Conservation (phyloP, 2,797 vertebrate species). For the Sphenodon punctatus region DNA sequence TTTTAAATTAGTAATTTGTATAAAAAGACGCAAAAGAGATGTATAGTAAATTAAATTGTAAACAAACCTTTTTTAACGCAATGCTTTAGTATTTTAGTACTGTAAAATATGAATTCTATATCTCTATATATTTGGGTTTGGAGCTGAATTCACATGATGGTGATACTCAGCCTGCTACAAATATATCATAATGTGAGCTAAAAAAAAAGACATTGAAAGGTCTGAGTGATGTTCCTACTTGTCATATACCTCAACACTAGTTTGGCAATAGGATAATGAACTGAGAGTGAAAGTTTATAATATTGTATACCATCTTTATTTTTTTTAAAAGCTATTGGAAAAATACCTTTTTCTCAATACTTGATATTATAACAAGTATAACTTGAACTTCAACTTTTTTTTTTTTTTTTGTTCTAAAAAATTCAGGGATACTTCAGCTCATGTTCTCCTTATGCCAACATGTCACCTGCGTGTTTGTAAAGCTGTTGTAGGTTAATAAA, state of each 20-base stretch:
- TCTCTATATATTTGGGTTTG: conserved; percentile 77
- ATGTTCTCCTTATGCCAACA: conserved; percentile 84
- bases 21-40: conserved; percentile 85
- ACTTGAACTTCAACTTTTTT: conserved; percentile 87
- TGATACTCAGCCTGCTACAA: conserved; percentile 95
- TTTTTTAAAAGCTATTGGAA: conserved; percentile 68
- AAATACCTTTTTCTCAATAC: conserved; percentile 83
- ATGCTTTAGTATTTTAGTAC: conserved; percentile 93
- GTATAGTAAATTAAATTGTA: conserved; percentile 98
- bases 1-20: conserved; percentile 91
- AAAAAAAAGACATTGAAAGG: conserved; percentile 80
- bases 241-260: conserved; percentile 99
- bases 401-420: conserved; percentile 87
- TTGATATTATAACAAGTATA: conserved; percentile 89
- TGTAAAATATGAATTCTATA: conserved; percentile 83
- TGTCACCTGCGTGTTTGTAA: conserved; percentile 80
- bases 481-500: conserved; percentile 78
- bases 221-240: conserved; percentile 92
- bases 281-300: conserved; percentile 79
- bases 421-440: conserved; percentile 97
- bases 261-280: conserved; percentile 93
- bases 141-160: conserved; percentile 91
- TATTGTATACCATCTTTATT: conserved; percentile 81
- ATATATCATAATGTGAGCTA: conserved; percentile 91
- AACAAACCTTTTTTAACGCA: conserved; percentile 84